These are phyloP conservation scores for Metridium senile DNA, from an alignment of 92 coral and sea anemone genomes.

Conservation along the genomic window DNA sequence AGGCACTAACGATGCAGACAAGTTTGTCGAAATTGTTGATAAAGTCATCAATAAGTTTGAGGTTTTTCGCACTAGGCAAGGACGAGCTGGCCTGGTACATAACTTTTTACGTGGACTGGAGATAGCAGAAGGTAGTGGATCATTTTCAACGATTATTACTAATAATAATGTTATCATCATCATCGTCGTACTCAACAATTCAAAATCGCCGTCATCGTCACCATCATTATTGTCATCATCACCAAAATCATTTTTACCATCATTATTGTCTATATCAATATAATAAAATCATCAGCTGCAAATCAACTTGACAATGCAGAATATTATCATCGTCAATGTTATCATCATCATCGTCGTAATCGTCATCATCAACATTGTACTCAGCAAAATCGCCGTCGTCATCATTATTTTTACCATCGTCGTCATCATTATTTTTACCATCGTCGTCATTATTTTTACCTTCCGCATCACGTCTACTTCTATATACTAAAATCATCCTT, in stretches of 20 bases:
- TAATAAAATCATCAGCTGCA: too few relatives aligned
- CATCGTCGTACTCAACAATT: too few relatives aligned
- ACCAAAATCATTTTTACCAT: too few relatives aligned
- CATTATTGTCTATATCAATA: too few relatives aligned
- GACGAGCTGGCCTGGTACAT: conserved; percentile 88
- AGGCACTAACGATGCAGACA: conserved; percentile 16
- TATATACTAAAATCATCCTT: neutral
- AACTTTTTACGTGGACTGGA: conserved; percentile 81
- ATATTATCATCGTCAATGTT: too few relatives aligned
- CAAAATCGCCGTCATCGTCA: too few relatives aligned
- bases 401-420: too few relatives aligned
- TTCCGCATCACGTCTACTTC: neutral
- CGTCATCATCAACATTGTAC: too few relatives aligned
- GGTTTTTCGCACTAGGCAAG: conserved; percentile 59
- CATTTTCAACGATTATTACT: neutral
- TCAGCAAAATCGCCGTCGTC: too few relatives aligned
- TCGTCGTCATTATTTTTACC: neutral
- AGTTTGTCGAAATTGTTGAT: conserved; percentile 38
- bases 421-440: neutral
- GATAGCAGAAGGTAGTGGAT: conserved; percentile 31
- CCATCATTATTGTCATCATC: neutral
- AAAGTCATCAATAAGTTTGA: conserved; percentile 52
- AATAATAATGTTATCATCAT: neutral
- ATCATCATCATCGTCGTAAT: too few relatives aligned
- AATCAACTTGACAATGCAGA: conserved; percentile 22